These are phyloP conservation scores for Actenoides lindsayi DNA, from an alignment of 2,113 vertebrate species.

Conservation along the genomic window DNA sequence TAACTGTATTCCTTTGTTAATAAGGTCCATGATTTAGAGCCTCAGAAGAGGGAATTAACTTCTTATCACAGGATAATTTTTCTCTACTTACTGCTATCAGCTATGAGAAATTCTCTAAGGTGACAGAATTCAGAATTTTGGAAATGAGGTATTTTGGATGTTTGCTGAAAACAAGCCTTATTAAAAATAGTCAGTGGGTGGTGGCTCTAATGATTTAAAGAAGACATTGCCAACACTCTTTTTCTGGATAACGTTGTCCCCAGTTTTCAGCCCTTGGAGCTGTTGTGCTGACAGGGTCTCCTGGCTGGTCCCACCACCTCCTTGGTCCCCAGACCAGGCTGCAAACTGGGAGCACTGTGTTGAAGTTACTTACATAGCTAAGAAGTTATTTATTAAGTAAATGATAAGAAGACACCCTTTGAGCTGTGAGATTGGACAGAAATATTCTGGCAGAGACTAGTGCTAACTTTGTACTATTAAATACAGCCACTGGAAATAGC, in stretches of 20 bases:
- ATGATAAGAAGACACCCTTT: not conserved
- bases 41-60: not conserved
- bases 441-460: not conserved
- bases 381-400: not conserved
- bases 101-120: not conserved
- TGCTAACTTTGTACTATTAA: not conserved
- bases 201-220: not conserved
- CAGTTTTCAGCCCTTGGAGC: not conserved
- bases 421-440: rapidly evolving
- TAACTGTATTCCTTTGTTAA: conserved; percentile 34
- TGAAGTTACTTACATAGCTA: not conserved
- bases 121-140: not conserved
- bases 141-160: not conserved
- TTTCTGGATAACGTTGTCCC: not conserved
- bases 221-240: not conserved
- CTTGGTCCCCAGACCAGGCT: not conserved
- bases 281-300: not conserved
- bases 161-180: not conserved
- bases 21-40: not conserved
- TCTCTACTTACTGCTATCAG: conserved; percentile 19
- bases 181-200: not conserved
- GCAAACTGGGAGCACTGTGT: not conserved
- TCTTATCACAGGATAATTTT: not conserved
- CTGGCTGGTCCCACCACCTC: not conserved
- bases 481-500: not conserved